A percentile compares a stretch with the other conserved stretches of the same genome.
These are phyloP conservation scores for Hemistola chrysoprasaria DNA, from an alignment of 2,888 invertebrate genomes.

Conservation along the genomic window DNA sequence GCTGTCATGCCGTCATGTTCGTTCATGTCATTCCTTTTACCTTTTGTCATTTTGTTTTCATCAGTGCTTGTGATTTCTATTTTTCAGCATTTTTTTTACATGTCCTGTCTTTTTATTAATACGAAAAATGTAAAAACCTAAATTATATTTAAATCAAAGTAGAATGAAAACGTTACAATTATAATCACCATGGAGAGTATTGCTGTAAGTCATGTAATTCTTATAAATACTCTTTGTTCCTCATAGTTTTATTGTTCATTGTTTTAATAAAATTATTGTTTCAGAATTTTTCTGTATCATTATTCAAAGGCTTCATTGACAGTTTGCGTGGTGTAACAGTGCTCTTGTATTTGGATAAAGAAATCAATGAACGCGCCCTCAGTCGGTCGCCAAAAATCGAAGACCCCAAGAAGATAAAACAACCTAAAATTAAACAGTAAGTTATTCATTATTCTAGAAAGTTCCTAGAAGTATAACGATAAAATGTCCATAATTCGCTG, in stretches of 20 bases:
- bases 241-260: slow-evolving; percentile 30
- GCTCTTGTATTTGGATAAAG: slow-evolving; percentile 90
- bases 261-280: slow-evolving; percentile 51
- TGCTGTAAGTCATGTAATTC: slow-evolving; percentile 24
- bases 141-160: too few relatives aligned
- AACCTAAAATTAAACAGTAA: slow-evolving; percentile 79
- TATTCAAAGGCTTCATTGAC: slow-evolving; percentile 88
- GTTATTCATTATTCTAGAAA: slow-evolving; percentile 32
- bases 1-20: too few relatives aligned
- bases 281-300: slow-evolving; percentile 84
- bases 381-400: slow-evolving; percentile 79
- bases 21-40: too few relatives aligned
- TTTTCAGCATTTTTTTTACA: slow-evolving; percentile 4
- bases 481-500: too few relatives aligned
- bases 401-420: slow-evolving; percentile 64
- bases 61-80: not conserved
- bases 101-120: too few relatives aligned
- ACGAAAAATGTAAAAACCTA: too few relatives aligned
- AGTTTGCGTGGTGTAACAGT: slow-evolving; percentile 90
- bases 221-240: too few relatives aligned
- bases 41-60: too few relatives aligned
- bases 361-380: slow-evolving; percentile 85
- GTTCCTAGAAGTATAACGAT: too few relatives aligned
- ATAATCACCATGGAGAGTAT: slow-evolving; percentile 32
- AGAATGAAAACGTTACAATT: slow-evolving; percentile 6